phyloP scores from a whole-genome alignment of 2,113 vertebrate genomes.

The Propithecus coquereli region DNA sequence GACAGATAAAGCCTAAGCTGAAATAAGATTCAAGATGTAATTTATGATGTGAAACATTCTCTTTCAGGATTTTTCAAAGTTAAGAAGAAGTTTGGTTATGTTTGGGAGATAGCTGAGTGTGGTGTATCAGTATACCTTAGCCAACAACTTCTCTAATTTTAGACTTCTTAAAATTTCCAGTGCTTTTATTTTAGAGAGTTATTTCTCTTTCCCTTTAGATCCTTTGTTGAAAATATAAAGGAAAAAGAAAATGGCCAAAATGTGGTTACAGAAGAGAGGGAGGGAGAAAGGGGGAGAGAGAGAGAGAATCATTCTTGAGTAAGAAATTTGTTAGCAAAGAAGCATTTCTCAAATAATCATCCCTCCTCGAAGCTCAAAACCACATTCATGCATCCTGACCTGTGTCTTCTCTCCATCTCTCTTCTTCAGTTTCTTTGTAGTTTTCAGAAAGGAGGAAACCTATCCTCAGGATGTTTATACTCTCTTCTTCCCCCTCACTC shows the following conservation, averaged over 20 bases:
- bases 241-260: not conserved
- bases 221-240: not conserved
- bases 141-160: constrained; percentile 1
- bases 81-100: constrained; percentile 38
- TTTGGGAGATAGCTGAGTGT: not conserved
- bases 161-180: not conserved
- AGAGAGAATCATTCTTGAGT: not conserved
- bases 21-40: constrained; percentile 63
- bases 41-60: constrained; percentile 71
- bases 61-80: constrained; percentile 13
- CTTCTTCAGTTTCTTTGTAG: not conserved
- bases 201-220: not conserved
- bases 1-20: constrained; percentile 59
- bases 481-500: not conserved
- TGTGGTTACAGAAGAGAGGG: not conserved
- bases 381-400: not conserved
- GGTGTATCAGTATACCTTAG: not conserved
- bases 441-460: constrained; percentile 19
- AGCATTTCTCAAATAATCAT: not conserved
- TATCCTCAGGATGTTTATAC: not conserved
- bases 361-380: not conserved
- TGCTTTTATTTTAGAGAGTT: not conserved
- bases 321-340: not conserved
- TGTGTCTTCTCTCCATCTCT: not conserved
- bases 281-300: too few relatives aligned